Conservation (phyloP, 2,797 vertebrate genomes). For the Zenarchopterus dispar region DNA sequence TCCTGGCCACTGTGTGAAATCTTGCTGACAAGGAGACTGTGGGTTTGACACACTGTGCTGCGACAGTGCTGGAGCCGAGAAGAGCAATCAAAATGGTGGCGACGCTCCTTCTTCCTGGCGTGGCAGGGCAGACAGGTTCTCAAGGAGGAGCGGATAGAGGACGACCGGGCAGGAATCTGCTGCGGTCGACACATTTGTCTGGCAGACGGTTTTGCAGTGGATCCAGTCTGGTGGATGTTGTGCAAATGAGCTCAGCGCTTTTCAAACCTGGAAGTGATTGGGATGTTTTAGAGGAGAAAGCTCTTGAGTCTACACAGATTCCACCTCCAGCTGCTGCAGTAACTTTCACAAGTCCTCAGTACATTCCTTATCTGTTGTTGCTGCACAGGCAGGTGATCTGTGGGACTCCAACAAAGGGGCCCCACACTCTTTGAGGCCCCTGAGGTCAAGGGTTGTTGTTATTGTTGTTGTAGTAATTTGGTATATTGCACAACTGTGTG, state of each 20-base stretch:
- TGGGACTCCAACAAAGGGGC: not conserved
- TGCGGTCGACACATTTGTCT: constrained; percentile 64
- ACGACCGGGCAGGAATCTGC: constrained; percentile 67
- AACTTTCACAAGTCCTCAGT: constrained; percentile 57
- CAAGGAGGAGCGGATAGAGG: constrained; percentile 72
- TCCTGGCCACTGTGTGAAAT: constrained; percentile 84
- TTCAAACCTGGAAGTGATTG: constrained; percentile 32
- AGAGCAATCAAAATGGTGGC: constrained; percentile 88
- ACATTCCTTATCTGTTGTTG: constrained; percentile 39
- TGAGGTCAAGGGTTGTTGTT: constrained; percentile 4
- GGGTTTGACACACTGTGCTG: constrained; percentile 82
- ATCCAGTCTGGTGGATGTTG: constrained; percentile 52
- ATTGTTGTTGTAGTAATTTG: constrained; percentile 18
- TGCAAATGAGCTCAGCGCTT: constrained; percentile 50
- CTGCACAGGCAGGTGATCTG: constrained; percentile 19
- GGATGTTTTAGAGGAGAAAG: constrained; percentile 22
- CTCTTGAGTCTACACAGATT: constrained; percentile 1
- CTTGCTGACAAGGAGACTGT: constrained; percentile 85
- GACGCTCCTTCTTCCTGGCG: constrained; percentile 76
- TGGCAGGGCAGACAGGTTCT: constrained; percentile 84
- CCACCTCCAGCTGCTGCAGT: constrained; percentile 32
- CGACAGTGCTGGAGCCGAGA: constrained; percentile 82
- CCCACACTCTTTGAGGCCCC: constrained; percentile 3
- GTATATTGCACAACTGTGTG: constrained; percentile 14
- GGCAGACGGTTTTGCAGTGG: constrained; percentile 37